phyloP scores from a whole-genome alignment of 2,797 vertebrate genomes.

The Chloroceryle inda region DNA sequence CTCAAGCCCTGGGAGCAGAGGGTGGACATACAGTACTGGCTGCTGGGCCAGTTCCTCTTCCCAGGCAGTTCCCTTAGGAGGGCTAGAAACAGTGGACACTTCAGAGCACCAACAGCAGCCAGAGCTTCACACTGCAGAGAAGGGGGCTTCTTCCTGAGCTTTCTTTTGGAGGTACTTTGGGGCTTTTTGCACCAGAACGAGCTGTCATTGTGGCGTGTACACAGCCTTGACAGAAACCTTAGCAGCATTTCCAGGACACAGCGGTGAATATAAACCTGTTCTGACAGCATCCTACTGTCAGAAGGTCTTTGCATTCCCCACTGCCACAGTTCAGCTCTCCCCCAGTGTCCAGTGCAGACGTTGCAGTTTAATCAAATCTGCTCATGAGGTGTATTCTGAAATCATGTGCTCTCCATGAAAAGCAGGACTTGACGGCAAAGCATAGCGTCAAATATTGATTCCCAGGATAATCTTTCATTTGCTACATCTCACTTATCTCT shows the following conservation, averaged over 20 bases:
- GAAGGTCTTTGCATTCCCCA: background rate
- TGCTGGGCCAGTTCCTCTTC: background rate
- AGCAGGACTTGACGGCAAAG: background rate
- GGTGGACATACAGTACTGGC: too few species aligned
- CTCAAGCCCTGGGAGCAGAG: background rate
- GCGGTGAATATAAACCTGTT: background rate
- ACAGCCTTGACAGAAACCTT: background rate
- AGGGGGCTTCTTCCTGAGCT: background rate
- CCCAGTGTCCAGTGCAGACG: background rate
- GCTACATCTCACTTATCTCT: background rate
- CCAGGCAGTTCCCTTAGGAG: rapidly evolving
- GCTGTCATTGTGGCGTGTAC: background rate
- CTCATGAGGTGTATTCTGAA: background rate
- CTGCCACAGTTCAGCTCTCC: background rate
- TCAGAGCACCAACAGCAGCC: background rate
- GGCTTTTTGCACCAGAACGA: background rate
- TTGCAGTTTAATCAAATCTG: background rate
- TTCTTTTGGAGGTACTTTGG: background rate
- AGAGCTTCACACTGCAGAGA: background rate
- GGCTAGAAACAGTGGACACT: background rate
- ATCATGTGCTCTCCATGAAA: background rate
- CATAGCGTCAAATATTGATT: background rate
- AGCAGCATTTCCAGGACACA: background rate
- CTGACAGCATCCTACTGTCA: background rate
- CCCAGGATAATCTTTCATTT: background rate